Percentiles rank a stretch among this genome's conserved stretches.
phyloP scores from a whole-genome alignment of 2,797 vertebrate genomes.

The Coccyzus lansbergi region DNA sequence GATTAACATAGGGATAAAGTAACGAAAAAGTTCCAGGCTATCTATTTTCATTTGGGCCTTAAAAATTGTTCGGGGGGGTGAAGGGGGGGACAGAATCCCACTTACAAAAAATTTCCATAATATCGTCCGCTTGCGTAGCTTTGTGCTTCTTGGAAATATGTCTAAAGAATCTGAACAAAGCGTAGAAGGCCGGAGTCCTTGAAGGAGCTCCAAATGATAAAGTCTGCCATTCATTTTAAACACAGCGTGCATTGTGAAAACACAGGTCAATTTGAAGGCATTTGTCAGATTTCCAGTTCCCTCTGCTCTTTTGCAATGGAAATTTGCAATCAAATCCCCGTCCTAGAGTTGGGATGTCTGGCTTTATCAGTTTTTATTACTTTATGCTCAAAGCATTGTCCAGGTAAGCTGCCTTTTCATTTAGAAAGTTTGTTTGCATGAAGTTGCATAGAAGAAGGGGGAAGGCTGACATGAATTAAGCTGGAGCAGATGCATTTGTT shows the following conservation, averaged over 20 bases:
- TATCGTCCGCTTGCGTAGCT: constrained; percentile 45
- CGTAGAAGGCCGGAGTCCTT: constrained; percentile 63
- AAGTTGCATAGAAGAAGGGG: constrained; percentile 3
- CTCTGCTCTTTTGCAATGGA: constrained; percentile 70
- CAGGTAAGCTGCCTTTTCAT: constrained; percentile 50
- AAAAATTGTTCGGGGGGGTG: constrained; percentile 27
- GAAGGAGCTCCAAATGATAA: constrained; percentile 76
- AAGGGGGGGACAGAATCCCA: neutral
- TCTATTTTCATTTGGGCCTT: constrained; percentile 50
- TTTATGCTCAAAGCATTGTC: neutral
- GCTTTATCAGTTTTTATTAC: constrained; percentile 21
- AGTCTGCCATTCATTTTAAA: constrained; percentile 73
- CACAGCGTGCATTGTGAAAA: constrained; percentile 64
- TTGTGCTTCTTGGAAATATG: constrained; percentile 65
- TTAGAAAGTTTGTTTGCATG: constrained; percentile 43
- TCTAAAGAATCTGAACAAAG: constrained; percentile 74
- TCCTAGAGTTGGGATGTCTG: constrained; percentile 19
- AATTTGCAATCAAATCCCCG: constrained; percentile 72
- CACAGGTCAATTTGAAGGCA: constrained; percentile 67
- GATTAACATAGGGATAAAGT: neutral
- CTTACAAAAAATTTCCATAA: neutral
- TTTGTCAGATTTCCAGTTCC: constrained; percentile 68
- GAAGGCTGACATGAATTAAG: neutral
- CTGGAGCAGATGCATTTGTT: neutral
- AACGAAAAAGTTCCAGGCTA: neutral